Evolutionary conservation across 2,888 invertebrate species (phyloP).

Genomic region (Lagria hirta): DNA sequence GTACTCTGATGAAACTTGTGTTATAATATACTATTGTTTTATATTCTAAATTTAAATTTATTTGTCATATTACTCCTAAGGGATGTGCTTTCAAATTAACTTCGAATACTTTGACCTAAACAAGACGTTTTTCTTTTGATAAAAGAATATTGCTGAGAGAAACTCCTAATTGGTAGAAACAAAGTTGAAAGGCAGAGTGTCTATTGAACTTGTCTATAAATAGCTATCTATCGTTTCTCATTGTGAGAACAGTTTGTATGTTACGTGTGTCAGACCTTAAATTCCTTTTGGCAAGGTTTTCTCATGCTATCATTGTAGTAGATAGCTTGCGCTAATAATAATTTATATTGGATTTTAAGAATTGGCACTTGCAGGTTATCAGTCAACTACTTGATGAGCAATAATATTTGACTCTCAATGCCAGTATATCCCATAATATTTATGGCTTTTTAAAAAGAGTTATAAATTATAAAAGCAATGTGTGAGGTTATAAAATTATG

Average conservation of each 20-base stretch:
- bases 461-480: conserved; percentile 14
- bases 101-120: no score
- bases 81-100: no score
- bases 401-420: conserved; percentile 5
- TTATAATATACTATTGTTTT: no score
- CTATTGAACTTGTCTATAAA: conserved; percentile 13
- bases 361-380: conserved; percentile 12
- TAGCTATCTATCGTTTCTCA: conserved; percentile 13
- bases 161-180: conserved; percentile 7
- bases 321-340: no score
- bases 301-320: conserved; percentile 11
- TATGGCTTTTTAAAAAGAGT: conserved; percentile 14
- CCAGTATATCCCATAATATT: conserved; percentile 8
- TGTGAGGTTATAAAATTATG: conserved; percentile 15
- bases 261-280: conserved; percentile 5
- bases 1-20: no score
- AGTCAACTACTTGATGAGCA: neutral
- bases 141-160: no score
- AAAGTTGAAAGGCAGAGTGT: conserved; percentile 9
- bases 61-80: conserved; percentile 1
- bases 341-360: no score
- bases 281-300: conserved; percentile 9
- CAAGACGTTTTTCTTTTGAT: no score
- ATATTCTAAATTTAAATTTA: neutral
- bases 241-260: conserved; percentile 9